These are phyloP conservation scores for Charaxes varanes DNA, from an alignment of 1,140 invertebrate species.

Conservation along the genomic window DNA sequence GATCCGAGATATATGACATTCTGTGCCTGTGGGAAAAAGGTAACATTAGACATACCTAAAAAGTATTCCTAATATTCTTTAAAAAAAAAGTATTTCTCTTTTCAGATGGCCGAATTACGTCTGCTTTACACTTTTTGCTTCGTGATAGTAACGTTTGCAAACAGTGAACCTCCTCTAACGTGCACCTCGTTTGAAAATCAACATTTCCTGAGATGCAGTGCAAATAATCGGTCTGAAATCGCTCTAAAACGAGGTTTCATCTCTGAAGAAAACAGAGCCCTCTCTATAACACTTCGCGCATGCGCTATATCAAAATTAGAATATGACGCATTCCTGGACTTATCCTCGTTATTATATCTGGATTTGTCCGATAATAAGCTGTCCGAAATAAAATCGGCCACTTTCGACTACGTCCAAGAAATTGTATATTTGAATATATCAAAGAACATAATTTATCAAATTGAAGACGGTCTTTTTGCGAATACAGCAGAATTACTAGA, in stretches of 20 bases:
- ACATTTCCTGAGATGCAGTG: too few relatives aligned
- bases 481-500: conserved; percentile 18
- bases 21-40: too few relatives aligned
- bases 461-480: conserved; percentile 12
- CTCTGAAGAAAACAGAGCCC: conserved; percentile 34
- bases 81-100: too few relatives aligned
- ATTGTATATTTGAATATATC: conserved; percentile 44
- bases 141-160: too few relatives aligned
- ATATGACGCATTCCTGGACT: conserved; percentile 34
- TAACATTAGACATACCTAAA: too few relatives aligned
- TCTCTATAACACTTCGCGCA: conserved; percentile 24
- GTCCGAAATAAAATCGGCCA: conserved; percentile 27
- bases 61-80: too few relatives aligned
- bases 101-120: too few relatives aligned
- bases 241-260: conserved; percentile 31
- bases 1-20: too few relatives aligned
- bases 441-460: conserved; percentile 40
- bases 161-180: too few relatives aligned
- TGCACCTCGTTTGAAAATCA: too few relatives aligned
- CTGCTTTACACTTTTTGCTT: too few relatives aligned
- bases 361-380: conserved; percentile 50
- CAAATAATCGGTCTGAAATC: conserved; percentile 17
- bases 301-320: conserved; percentile 41
- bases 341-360: conserved; percentile 30
- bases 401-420: conserved; percentile 27